These are phyloP conservation scores for Leucophora obtusa DNA, from an alignment of 2,888 invertebrate species.

Conservation along the genomic window DNA sequence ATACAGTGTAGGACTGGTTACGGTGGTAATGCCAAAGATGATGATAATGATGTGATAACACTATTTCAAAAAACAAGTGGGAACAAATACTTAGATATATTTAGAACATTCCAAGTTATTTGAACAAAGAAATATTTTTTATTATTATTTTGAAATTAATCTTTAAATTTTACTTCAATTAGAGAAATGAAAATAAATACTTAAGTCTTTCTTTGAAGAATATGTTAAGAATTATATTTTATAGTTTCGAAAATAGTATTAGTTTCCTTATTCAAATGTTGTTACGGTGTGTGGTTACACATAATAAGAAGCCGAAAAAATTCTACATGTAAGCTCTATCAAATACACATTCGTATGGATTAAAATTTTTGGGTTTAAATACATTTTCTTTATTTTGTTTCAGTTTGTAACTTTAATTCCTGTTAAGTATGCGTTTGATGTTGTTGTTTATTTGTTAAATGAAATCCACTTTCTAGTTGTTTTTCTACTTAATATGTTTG, in stretches of 20 bases:
- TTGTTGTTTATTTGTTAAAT: conserved; percentile 28
- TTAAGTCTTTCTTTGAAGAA: no score
- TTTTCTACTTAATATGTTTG: not conserved
- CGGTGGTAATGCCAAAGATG: conserved; percentile 8
- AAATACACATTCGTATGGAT: not conserved
- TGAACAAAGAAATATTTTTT: no score
- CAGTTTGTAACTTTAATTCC: conserved; percentile 12
- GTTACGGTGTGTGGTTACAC: no score
- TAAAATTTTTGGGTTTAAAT: not conserved
- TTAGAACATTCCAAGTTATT: not conserved
- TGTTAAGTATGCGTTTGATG: conserved; percentile 12
- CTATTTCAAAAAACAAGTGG: conserved; percentile 35
- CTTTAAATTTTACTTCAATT: no score
- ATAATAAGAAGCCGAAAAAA: no score
- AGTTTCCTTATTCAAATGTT: no score
- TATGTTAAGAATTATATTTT: no score
- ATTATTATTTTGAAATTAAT: no score
- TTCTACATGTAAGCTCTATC: not conserved
- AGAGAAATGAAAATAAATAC: no score
- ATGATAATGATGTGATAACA: conserved; percentile 38
- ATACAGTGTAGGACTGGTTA: not conserved
- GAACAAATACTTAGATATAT: conserved; percentile 37
- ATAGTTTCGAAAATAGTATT: no score
- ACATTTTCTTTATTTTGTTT: not conserved
- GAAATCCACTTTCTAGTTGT: not conserved